These are phyloP conservation scores for Clupea harengus DNA, from an alignment of 2,113 vertebrate species.

Conservation along the genomic window DNA sequence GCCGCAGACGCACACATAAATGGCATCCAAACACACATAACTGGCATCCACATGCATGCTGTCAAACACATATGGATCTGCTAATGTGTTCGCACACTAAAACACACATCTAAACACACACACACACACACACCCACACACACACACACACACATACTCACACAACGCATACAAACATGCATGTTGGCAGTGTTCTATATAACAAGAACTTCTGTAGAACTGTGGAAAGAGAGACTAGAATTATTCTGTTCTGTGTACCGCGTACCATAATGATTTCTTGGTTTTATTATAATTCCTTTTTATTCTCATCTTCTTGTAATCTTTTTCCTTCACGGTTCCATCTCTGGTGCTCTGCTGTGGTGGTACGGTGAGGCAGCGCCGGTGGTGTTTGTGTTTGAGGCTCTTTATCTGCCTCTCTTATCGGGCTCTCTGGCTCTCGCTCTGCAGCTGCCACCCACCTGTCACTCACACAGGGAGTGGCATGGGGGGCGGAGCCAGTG, in stretches of 20 bases:
- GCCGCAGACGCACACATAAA: background rate
- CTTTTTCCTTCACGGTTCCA: background rate
- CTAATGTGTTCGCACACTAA: background rate
- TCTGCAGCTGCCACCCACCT: conserved; percentile 61
- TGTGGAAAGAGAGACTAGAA: background rate
- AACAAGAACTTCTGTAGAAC: background rate
- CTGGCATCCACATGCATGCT: background rate
- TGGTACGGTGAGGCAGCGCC: background rate
- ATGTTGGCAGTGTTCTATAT: too few species aligned
- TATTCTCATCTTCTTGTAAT: background rate
- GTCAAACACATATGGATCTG: background rate
- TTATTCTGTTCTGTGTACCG: background rate
- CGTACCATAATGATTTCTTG: background rate
- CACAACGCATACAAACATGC: too few species aligned
- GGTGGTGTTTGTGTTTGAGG: conserved; percentile 46
- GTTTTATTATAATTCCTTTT: background rate
- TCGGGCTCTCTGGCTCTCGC: conserved; percentile 37
- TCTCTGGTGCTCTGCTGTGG: background rate
- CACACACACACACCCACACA: background rate
- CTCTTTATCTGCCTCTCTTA: conserved; percentile 56
- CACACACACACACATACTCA: background rate
- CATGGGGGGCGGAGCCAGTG: conserved; percentile 11
- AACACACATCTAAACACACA: background rate
- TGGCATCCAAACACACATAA: background rate
- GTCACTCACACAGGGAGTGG: conserved; percentile 50